Base-by-base conservation (phyloP, 2,113 vertebrate genomes). In the Gopherus evgoodei region DNA sequence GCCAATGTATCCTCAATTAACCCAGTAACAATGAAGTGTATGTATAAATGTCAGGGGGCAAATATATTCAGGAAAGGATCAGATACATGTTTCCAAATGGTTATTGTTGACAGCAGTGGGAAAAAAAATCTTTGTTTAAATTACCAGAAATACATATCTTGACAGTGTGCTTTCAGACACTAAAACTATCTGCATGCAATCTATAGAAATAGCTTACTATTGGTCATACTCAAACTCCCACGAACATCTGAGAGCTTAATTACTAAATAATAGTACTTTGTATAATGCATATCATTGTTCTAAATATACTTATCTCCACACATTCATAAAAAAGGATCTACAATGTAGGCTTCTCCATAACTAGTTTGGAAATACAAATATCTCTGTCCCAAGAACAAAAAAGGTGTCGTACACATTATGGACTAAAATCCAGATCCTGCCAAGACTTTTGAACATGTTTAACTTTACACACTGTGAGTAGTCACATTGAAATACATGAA, bases 231-330 rank as follows among this genome's bases (percentile, higher is more conserved):
- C 59, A n/a, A 90, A 19, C 44, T 93, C 76, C 50, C 54, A 65
- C 13, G 85, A 94, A 87, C 65, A 92, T 94, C 83, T 90, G 22
- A 93, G 50, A 92, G 80, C 50, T 78, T 93, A 94, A 92, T 95
- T 96, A 81, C 90, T 88, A 96, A 94, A 88, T 87, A 78, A 29
- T 25, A 92, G 72, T 42, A 54, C 27, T 84, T 78, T 78, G 24
- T 54, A 35, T 90, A 85, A 75, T 42, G 87, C 87, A 83, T 78
- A 72, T 47, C 24, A 76, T 78, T 47, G 42, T 12, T 44, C 31
- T 19, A 88, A 0, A 47, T 22, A 84, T 93, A 93, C 0, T 0
- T 75, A 54, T 91, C 62, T 35, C 14, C 56, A 72, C 84, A 88
- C 19, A 42, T 65, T 83, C 6, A 24, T 22, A 13, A 83, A 85